Conservation (phyloP, 2,888 invertebrate species). For the Drosophila affinis region DNA sequence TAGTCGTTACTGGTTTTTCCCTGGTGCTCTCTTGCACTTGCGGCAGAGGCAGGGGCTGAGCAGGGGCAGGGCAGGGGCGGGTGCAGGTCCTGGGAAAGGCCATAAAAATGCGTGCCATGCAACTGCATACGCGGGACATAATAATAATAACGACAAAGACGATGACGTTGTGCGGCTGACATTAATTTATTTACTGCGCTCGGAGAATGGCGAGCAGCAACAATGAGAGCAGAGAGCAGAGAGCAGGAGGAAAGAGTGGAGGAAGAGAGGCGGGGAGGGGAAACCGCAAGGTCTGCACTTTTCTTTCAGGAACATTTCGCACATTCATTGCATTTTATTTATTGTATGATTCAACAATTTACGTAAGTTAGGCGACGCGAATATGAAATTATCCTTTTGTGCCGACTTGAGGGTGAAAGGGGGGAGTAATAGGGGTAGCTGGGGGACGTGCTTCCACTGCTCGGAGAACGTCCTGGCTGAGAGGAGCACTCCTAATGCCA, state of each 20-base stretch:
- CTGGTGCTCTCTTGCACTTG: neutral
- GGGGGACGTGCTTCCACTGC: conserved; percentile 54
- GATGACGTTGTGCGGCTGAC: conserved; percentile 58
- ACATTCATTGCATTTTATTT: conserved; percentile 71
- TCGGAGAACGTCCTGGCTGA: conserved; percentile 18
- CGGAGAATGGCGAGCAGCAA: conserved; percentile 50
- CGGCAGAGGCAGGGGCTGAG: neutral
- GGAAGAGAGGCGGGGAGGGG: neutral
- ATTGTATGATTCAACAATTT: conserved; percentile 72
- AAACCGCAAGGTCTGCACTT: conserved; percentile 20
- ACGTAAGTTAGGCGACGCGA: conserved; percentile 69
- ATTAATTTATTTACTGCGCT: conserved; percentile 68
- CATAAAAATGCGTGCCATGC: conserved; percentile 26
- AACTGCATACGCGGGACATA: conserved; percentile 26
- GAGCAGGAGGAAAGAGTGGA: conserved; percentile 8
- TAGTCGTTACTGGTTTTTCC: neutral
- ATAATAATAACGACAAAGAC: conserved; percentile 58
- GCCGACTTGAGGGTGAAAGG: neutral
- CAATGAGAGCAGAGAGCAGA: neutral
- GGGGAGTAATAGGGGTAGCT: conserved; percentile 49
- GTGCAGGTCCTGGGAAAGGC: neutral
- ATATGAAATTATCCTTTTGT: conserved; percentile 68
- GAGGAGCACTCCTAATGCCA: conserved; percentile 38
- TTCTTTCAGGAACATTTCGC: conserved; percentile 43
- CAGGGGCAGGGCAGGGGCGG: neutral